phyloP scores from a whole-genome alignment of 2,113 vertebrate genomes.

The Probosciger aterrimus region DNA sequence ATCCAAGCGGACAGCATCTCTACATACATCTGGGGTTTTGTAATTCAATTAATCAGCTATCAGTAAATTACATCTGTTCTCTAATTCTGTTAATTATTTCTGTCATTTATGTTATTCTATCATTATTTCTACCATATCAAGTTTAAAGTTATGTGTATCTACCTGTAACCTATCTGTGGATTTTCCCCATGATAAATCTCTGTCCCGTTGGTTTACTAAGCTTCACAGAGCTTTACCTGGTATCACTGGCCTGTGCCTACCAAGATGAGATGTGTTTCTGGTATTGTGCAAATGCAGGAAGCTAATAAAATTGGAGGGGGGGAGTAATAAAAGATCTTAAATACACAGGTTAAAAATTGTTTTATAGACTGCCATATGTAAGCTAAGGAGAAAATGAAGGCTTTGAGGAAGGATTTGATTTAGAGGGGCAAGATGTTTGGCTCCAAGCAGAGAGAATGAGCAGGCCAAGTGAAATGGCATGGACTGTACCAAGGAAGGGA shows the following conservation, averaged over 20 bases:
- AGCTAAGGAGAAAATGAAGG: not conserved
- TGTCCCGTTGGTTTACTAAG: not conserved
- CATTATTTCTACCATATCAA: not conserved
- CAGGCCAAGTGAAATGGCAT: not conserved
- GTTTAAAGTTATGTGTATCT: fast-evolving
- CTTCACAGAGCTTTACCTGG: not conserved
- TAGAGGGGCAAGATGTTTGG: not conserved
- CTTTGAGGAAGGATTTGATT: not conserved
- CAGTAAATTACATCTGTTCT: not conserved
- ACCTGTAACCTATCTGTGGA: not conserved
- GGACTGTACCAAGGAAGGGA: not conserved
- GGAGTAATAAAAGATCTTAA: not conserved
- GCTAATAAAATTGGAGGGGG: not conserved
- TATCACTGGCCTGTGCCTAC: not conserved
- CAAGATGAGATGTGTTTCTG: not conserved
- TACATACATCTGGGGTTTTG: not conserved
- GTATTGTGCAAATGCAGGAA: not conserved
- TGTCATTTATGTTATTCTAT: not conserved
- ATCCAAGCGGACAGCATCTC: not conserved
- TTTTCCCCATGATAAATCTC: not conserved
- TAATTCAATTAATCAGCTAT: not conserved
- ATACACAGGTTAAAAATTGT: not conserved
- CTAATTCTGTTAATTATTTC: not conserved
- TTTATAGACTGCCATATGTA: not conserved
- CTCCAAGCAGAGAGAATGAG: not conserved